A percentile compares a stretch with the other conserved stretches of the same genome.
phyloP scores from a whole-genome alignment of 2,113 vertebrate species.

The Protobothrops flavoviridis region DNA sequence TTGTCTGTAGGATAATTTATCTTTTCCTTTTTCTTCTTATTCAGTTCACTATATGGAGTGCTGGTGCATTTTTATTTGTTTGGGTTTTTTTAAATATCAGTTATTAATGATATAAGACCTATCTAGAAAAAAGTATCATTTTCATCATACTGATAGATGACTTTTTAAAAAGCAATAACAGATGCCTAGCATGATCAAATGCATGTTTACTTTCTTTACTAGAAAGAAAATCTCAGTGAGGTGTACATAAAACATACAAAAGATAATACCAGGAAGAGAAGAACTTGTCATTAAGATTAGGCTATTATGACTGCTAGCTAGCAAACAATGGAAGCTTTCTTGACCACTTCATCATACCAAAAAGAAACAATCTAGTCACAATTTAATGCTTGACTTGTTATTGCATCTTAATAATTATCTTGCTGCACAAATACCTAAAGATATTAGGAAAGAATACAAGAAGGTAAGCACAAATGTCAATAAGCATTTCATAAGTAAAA shows the following conservation, averaged over 20 bases:
- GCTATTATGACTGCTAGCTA: conserved; percentile 54
- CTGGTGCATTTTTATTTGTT: neutral
- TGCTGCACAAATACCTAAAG: conserved; percentile 7
- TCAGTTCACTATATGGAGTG: neutral
- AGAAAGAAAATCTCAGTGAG: neutral
- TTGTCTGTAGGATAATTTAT: neutral
- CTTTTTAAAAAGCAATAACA: neutral
- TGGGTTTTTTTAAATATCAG: neutral
- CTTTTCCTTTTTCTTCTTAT: neutral
- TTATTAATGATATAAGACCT: neutral
- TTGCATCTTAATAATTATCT: conserved; percentile 42
- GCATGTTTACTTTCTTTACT: neutral
- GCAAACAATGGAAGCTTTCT: conserved; percentile 56
- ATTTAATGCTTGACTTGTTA: conserved; percentile 54
- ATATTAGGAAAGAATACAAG: conserved; percentile 23
- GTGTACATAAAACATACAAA: conserved; percentile 4
- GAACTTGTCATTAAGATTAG: conserved; percentile 61
- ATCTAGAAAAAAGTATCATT: neutral
- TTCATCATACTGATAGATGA: conserved; percentile 15
- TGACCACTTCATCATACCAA: conserved; percentile 51
- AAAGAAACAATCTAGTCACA: conserved; percentile 51
- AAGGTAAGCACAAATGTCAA: conserved; percentile 19
- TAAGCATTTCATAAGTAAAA: neutral
- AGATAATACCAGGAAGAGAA: conserved; percentile 51
- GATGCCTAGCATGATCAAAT: neutral